These are phyloP conservation scores for Furcifer pardalis DNA, from an alignment of 2,797 vertebrate species.

Conservation along the genomic window DNA sequence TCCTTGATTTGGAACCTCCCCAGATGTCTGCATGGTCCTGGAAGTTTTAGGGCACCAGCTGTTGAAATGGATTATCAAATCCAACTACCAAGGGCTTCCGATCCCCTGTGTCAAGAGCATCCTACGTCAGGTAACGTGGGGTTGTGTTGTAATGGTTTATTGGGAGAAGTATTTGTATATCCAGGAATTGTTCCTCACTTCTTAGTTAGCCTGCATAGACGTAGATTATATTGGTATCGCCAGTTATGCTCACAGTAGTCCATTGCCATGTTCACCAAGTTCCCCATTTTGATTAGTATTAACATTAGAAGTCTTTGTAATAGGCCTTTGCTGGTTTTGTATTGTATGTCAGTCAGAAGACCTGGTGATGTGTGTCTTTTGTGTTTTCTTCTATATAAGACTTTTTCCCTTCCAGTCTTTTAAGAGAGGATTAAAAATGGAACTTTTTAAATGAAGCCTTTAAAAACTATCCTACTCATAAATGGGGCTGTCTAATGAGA, in stretches of 20 bases:
- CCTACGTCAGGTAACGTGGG: constrained; percentile 85
- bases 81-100: constrained; percentile 97
- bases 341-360: background rate
- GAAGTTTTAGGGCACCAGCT: constrained; percentile 97
- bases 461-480: too few species aligned
- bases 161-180: too few species aligned
- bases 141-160: background rate
- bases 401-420: too few species aligned
- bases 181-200: background rate
- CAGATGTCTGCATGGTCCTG: constrained; percentile 98
- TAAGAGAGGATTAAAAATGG: too few species aligned
- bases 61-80: constrained; percentile 99
- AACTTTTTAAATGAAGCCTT: too few species aligned
- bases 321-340: background rate
- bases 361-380: background rate
- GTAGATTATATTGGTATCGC: background rate
- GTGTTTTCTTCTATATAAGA: background rate
- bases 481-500: too few species aligned
- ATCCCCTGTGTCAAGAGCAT: constrained; percentile 95
- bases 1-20: constrained; percentile 77
- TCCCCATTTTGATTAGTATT: background rate
- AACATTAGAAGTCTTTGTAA: background rate
- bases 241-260: background rate
- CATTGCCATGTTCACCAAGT: background rate
- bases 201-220: background rate